Evolutionary conservation across 2,113 vertebrate genomes (phyloP).

Genomic region (human): DNA sequence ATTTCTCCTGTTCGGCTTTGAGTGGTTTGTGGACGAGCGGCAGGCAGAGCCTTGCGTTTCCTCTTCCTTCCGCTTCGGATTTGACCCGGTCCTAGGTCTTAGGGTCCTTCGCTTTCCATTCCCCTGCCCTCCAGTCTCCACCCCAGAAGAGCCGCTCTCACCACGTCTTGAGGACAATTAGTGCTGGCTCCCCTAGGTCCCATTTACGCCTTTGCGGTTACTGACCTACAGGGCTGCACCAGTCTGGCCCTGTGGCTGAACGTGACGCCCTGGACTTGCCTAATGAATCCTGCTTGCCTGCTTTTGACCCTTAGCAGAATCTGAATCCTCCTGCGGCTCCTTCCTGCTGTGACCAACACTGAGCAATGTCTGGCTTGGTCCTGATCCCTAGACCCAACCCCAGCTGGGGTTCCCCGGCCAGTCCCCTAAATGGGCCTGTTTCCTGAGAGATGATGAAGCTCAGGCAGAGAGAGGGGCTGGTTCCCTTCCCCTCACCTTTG

Average conservation of each 20-base stretch:
- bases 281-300: neutral
- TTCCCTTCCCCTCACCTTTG: neutral
- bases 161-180: neutral
- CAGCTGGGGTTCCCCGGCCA: neutral
- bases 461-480: neutral
- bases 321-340: neutral
- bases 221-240: neutral
- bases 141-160: no score
- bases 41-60: neutral
- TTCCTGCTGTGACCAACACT: neutral
- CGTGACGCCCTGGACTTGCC: neutral
- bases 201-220: neutral
- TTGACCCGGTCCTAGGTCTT: no score
- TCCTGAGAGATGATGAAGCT: neutral
- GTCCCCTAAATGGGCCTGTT: neutral
- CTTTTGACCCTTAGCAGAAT: neutral
- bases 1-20: slow-evolving; percentile 70
- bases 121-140: neutral
- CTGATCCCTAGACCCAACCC: neutral
- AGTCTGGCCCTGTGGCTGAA: neutral
- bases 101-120: neutral
- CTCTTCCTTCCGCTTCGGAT: neutral
- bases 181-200: neutral
- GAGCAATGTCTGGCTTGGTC: neutral
- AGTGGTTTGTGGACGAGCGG: slow-evolving; percentile 28